Base-by-base conservation (phyloP, 2,113 vertebrate species). In the Dicrurus megarhynchus region DNA sequence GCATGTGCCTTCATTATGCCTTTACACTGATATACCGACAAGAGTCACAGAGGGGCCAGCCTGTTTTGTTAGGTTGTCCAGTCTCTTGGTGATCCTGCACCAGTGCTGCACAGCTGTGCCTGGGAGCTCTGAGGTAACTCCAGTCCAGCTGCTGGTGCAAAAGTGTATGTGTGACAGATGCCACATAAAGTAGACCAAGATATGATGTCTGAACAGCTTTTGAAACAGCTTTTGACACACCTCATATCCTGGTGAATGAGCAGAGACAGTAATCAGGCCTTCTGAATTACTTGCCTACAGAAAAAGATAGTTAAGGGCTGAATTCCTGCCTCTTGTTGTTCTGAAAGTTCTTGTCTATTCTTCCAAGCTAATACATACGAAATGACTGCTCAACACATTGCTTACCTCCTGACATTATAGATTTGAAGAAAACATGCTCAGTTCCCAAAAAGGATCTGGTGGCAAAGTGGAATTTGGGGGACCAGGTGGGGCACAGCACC, bases 1-100 rank as follows among this genome's bases (percentile, higher is more conserved):
- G 1, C 1, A 1, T 53, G 10, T 63, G 7, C 39, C 24, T 75
- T 75, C 60, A 33, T 26, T 65, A 9, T 2, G 2, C 42, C 49
- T 78, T 59, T 74, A 21, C 61, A 18, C 13, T 47, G 16, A 20
- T 2, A 1, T 21, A 28, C 18, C 5, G 3, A 14, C 0, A 1
- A 11, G 14, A 57, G 20, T 57, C 28, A 10, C 42, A n/a, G 53
- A 50, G 8, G 10, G 8, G 10, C 63, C 23, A 68, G 27, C 26
- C 35, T 64, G 28, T n/a, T 21, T 49, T 67, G 49, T 23, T 16
- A 19, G 22, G 13, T 24, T 59, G 18, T 30, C 7, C 9, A 12
- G 1, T 39, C 15, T 17, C 30, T 47, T 53, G 13, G 7, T 5
- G 5, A 16, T 37, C 33, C 26, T 6, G 3, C 7, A 8, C 6